A percentile compares a stretch with the other conserved stretches of the same genome.
Evolutionary conservation across 2,797 vertebrate genomes (phyloP).

Genomic region (Spheniscus humboldti): DNA sequence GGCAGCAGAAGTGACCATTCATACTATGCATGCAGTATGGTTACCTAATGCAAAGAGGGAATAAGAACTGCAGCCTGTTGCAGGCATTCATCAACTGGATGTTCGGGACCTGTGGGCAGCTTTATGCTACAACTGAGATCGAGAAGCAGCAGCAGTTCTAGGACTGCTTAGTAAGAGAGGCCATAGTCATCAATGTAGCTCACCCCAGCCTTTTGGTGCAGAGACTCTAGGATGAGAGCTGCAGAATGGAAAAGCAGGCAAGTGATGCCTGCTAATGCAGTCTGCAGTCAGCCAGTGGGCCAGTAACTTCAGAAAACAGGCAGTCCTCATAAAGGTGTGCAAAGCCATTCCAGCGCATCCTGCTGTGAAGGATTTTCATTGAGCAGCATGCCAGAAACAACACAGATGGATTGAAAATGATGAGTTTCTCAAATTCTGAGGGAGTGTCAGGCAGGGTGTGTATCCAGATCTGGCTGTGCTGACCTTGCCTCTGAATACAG

Average conservation of each 20-base stretch:
- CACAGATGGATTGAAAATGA: not conserved
- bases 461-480: not conserved
- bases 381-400: not conserved
- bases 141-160: not conserved
- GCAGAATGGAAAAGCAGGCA: not conserved
- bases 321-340: not conserved
- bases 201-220: not conserved
- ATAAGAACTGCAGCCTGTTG: not conserved
- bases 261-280: not conserved
- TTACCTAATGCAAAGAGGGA: not conserved
- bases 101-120: rapidly evolving
- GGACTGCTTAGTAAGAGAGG: not conserved
- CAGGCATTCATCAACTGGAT: rapidly evolving
- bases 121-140: not conserved
- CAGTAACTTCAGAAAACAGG: not conserved
- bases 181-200: rapidly evolving
- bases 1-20: not conserved
- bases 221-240: not conserved
- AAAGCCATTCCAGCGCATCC: not conserved
- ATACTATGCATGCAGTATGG: rapidly evolving
- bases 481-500: not conserved
- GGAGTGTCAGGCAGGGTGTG: not conserved
- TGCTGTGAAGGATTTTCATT: not conserved
- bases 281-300: not conserved
- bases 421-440: not conserved